Conservation (phyloP, 2,113 vertebrate genomes). For the Felis chaus region DNA sequence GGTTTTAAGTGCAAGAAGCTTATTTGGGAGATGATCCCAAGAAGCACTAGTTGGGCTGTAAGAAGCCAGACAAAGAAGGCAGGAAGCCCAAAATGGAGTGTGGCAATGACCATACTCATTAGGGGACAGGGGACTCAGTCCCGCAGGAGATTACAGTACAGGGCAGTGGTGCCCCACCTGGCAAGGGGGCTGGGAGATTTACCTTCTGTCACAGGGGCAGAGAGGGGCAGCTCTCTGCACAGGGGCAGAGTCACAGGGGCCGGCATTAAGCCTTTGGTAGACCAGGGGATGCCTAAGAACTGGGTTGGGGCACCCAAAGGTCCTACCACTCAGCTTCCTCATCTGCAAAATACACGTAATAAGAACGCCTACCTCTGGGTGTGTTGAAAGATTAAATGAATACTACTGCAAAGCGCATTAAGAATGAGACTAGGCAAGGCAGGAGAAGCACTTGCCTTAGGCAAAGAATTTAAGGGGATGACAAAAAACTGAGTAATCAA, state of each 20-base stretch:
- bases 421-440: background rate
- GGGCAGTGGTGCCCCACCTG: background rate
- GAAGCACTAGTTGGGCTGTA: background rate
- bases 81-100: rapidly evolving
- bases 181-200: no score
- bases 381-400: background rate
- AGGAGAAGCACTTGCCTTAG: background rate
- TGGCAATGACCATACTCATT: rapidly evolving
- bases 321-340: background rate
- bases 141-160: background rate
- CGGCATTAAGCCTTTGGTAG: background rate
- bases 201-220: no score
- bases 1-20: background rate
- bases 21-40: background rate
- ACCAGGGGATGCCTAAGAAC: background rate
- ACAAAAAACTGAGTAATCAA: background rate
- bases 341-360: background rate
- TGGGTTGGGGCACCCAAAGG: background rate
- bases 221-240: no score
- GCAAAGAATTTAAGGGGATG: background rate
- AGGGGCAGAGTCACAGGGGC: background rate
- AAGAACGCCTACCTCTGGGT: background rate
- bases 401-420: background rate
- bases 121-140: no score
- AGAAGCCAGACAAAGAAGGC: background rate